These are phyloP conservation scores for Psilanteris sp. DNA, from an alignment of 1,140 invertebrate species.

Conservation along the genomic window DNA sequence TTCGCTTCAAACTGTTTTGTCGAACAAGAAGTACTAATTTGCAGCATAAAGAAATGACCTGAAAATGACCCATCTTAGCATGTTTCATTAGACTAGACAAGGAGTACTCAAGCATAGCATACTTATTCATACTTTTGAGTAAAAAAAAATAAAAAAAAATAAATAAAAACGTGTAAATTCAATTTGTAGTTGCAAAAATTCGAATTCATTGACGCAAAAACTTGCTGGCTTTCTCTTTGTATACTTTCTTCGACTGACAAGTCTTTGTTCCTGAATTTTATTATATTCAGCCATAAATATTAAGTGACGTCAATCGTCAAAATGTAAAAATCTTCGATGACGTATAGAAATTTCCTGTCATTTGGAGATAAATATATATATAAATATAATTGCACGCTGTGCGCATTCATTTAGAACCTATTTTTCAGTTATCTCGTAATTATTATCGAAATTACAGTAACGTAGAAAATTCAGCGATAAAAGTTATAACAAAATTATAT, in stretches of 20 bases:
- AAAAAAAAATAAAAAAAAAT: too few relatives aligned
- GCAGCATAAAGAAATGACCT: constrained; percentile 16
- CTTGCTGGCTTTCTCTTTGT: constrained; percentile 7
- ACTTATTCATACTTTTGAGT: too few relatives aligned
- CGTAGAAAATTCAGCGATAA: too few relatives aligned
- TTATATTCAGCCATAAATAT: neutral
- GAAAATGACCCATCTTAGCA: constrained; percentile 19
- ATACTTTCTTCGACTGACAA: constrained; percentile 5
- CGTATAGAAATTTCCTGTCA: too few relatives aligned
- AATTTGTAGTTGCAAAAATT: constrained; percentile 19
- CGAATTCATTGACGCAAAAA: constrained; percentile 3
- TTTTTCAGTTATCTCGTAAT: too few relatives aligned
- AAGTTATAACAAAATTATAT: too few relatives aligned
- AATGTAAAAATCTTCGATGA: constrained; percentile 5
- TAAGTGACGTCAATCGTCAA: neutral
- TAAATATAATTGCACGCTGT: too few relatives aligned
- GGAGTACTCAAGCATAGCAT: neutral
- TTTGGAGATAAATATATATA: too few relatives aligned
- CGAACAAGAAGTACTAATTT: too few relatives aligned
- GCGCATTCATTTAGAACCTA: too few relatives aligned
- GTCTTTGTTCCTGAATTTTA: constrained; percentile 18
- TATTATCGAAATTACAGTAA: too few relatives aligned
- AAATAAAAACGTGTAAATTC: constrained; percentile 8
- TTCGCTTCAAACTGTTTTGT: too few relatives aligned
- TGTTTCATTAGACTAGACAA: constrained; percentile 21